Base-by-base conservation (phyloP, 2,888 invertebrate species). In the Gandaritis pyraliata region DNA sequence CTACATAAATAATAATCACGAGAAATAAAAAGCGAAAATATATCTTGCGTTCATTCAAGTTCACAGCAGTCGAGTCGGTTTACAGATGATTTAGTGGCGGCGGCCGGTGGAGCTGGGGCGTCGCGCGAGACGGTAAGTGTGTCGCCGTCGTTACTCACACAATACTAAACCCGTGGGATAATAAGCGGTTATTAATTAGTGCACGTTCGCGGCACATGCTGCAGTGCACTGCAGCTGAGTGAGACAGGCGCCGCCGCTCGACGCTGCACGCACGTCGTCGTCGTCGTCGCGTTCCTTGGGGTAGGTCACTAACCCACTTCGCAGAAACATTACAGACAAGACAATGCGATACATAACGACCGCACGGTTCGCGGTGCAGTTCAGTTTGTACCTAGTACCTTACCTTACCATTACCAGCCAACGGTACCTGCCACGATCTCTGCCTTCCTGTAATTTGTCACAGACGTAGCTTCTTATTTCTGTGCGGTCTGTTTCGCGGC, bases 41-140 rank as follows among this genome's bases (percentile, higher is more conserved):
- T 61, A 62, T 58, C 57, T 39, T 29, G 46, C 43, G 58, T 66
- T 70, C 66, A 66, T 66, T 70, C 66, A 66, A 65, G 70, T 66
- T 66, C 65, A 66, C 43, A 62, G 46, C 50, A 13, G 50, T 46
- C 57, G 13, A 13, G 50, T 46, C 57, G 13, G 46, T 36, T 41
- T 55, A 16, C 39, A 33, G 49, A 53, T 63, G 61, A 58, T 61
- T 51, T 47, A 59, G 41, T 10, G 52, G 8, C 12, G 39, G 45
- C 50, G 30, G 13, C n/a, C 45, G 38, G 41, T 5, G 41, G 8
- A 5, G 5, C 13, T 7, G 33, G 33, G 5, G 10, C 30, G 30
- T n/a, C n/a, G n/a, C n/a, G 30, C 16, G 43, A 0, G 38, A n/a
- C 50, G 43, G 45, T 29, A 29, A 52, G 46, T 16, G 52, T 33